phyloP scores from a whole-genome alignment of 2,113 vertebrate genomes.

The Apus apus region DNA sequence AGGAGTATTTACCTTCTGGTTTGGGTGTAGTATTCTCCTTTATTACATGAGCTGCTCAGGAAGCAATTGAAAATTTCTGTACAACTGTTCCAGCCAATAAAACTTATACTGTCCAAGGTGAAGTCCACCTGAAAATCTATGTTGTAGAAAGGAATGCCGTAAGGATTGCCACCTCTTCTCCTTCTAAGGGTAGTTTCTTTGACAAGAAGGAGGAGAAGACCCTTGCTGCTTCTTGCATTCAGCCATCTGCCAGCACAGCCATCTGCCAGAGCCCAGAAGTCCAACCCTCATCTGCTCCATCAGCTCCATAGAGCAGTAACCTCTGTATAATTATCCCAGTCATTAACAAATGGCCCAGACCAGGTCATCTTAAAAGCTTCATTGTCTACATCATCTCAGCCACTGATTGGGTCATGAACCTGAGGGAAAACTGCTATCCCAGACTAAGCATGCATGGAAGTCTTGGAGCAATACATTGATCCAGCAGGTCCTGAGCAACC shows the following conservation, averaged over 20 bases:
- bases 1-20: background rate
- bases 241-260: background rate
- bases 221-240: background rate
- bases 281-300: background rate
- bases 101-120: background rate
- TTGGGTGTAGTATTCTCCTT: background rate
- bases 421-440: background rate
- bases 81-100: background rate
- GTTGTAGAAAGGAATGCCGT: background rate
- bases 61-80: background rate
- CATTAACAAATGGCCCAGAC: background rate
- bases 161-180: background rate
- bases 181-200: background rate
- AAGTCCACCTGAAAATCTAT: background rate
- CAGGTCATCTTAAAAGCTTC: background rate
- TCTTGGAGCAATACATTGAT: background rate
- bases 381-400: background rate
- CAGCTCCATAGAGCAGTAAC: background rate
- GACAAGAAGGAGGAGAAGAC: background rate
- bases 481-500: background rate
- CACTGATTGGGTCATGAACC: background rate
- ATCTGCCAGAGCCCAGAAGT: background rate
- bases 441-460: background rate
- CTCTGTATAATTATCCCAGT: background rate
- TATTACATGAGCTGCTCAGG: background rate